Evolutionary conservation across 2,797 vertebrate species (phyloP).

Genomic region (Coregonus suidteri): DNA sequence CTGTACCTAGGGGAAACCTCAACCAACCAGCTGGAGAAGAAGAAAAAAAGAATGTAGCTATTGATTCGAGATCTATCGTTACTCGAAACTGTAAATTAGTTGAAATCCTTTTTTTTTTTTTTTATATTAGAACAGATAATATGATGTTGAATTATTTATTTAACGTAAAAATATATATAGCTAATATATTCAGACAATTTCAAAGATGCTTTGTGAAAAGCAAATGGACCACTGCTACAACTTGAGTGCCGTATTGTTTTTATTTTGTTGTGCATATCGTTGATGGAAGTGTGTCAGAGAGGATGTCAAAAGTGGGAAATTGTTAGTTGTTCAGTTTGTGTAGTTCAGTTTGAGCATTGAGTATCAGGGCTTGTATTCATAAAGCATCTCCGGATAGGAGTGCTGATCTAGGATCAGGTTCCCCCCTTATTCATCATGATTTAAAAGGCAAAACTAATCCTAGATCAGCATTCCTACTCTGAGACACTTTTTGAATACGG

Average conservation of each 20-base stretch:
- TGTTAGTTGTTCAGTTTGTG: slow-evolving; percentile 15
- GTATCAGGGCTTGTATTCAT: background rate
- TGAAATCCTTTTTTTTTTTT: slow-evolving; percentile 15
- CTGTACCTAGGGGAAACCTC: background rate
- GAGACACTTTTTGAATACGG: background rate
- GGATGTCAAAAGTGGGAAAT: slow-evolving; percentile 37
- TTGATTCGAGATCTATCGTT: slow-evolving; percentile 3
- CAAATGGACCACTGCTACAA: slow-evolving; percentile 47
- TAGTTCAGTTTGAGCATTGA: slow-evolving; percentile 22
- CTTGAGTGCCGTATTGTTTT: slow-evolving; percentile 63
- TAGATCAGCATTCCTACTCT: background rate
- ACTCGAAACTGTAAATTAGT: slow-evolving; percentile 46
- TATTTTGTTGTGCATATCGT: slow-evolving; percentile 47
- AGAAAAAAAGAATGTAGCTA: slow-evolving; percentile 8
- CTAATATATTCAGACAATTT: slow-evolving; percentile 65
- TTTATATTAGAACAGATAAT: slow-evolving; percentile 37
- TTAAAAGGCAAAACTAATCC: background rate
- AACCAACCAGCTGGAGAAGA: slow-evolving; percentile 40
- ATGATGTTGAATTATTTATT: slow-evolving; percentile 67
- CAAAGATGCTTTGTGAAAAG: slow-evolving; percentile 58
- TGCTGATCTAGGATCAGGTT: background rate
- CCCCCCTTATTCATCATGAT: background rate
- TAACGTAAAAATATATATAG: slow-evolving; percentile 53
- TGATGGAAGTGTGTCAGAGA: slow-evolving; percentile 50
- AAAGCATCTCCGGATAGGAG: background rate